These are phyloP conservation scores for Indicator indicator DNA, from an alignment of 2,113 vertebrate genomes.

Conservation along the genomic window DNA sequence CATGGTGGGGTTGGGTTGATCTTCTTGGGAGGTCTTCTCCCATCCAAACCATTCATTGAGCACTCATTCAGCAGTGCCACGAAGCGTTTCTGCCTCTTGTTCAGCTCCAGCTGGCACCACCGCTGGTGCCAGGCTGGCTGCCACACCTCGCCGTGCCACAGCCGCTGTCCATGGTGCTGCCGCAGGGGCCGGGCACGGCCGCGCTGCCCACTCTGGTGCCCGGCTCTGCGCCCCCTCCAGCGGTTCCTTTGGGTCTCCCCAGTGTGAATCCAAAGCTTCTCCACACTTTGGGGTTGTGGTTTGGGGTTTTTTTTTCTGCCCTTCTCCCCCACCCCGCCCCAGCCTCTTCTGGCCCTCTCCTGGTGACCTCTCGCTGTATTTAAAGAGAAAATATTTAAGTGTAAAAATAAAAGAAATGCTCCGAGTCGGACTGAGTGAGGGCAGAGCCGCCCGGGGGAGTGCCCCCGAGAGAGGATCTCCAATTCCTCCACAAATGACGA, in stretches of 20 bases:
- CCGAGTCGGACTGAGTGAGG: neutral
- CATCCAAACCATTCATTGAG: no score
- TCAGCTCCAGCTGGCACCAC: no score
- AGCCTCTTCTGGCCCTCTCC: conserved; percentile 60
- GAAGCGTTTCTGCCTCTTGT: no score
- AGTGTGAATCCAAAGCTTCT: conserved; percentile 73
- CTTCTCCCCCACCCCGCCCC: neutral
- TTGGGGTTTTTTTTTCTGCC: neutral
- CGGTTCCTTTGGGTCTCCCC: neutral
- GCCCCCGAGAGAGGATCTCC: no score
- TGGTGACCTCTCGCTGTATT: conserved; percentile 72
- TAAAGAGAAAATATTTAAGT: conserved; percentile 78
- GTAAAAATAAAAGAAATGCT: conserved; percentile 74
- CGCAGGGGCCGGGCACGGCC: neutral
- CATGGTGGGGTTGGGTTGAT: no score
- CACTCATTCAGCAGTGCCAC: no score
- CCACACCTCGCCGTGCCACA: no score
- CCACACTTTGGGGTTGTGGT: neutral
- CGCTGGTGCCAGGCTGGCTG: no score
- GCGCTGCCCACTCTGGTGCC: neutral
- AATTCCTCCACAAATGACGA: neutral
- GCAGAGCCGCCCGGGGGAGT: no score
- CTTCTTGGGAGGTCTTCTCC: no score
- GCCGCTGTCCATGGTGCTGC: no score
- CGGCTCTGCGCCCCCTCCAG: conserved; percentile 27